Conservation (phyloP, 2,797 vertebrate genomes). For the Tangara arthus region DNA sequence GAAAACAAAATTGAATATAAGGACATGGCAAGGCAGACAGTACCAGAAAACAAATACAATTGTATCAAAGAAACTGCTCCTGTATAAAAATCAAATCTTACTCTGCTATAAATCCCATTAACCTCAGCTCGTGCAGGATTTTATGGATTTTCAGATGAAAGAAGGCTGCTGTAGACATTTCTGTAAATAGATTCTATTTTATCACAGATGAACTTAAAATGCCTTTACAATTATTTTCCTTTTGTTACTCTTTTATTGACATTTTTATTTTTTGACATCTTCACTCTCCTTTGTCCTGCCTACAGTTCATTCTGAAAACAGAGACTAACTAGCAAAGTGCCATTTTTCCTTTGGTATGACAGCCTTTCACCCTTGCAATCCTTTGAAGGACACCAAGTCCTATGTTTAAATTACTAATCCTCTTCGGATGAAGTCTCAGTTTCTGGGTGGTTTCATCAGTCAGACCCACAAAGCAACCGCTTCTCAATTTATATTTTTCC, state of each 20-base stretch:
- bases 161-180: background rate
- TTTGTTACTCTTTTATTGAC: background rate
- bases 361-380: background rate
- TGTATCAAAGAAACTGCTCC: background rate
- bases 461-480: background rate
- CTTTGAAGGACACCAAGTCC: background rate
- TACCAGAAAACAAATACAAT: conserved; percentile 15
- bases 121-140: background rate
- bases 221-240: background rate
- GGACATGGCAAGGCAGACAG: background rate
- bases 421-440: background rate
- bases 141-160: background rate
- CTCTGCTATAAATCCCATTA: background rate
- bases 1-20: background rate
- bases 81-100: conserved; percentile 14
- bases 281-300: background rate
- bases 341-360: background rate
- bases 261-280: background rate
- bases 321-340: background rate
- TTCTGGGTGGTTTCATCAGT: conserved; percentile 34
- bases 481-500: background rate
- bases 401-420: background rate
- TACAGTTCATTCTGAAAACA: background rate
- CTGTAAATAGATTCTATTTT: background rate
- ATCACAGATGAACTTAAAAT: background rate